phyloP scores from a whole-genome alignment of 1,140 invertebrate species.

The Frieseomelitta varia region DNA sequence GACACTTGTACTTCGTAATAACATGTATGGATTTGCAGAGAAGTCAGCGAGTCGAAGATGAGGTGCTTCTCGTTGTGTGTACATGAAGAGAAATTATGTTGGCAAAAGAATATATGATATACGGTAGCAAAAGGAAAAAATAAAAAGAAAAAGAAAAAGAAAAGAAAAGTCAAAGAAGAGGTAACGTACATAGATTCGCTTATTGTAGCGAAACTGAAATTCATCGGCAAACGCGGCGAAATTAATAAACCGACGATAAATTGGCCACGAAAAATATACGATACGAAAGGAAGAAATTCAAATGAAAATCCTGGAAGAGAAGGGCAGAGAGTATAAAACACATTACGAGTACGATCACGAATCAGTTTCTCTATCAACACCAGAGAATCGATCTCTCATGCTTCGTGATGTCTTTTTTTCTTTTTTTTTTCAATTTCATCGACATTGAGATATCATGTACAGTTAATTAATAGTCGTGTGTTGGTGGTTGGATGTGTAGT shows the following conservation, averaged over 20 bases:
- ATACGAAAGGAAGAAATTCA: neutral
- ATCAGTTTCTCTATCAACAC: conserved; percentile 16
- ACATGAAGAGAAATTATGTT: conserved; percentile 28
- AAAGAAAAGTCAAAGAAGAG: neutral
- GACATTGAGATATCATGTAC: conserved; percentile 26
- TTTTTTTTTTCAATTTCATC: neutral
- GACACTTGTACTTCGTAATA: conserved; percentile 17
- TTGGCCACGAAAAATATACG: conserved; percentile 27
- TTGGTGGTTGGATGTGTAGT: conserved; percentile 47
- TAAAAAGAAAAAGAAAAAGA: neutral
- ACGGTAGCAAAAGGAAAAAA: neutral
- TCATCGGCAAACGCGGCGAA: neutral
- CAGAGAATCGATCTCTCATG: conserved; percentile 53
- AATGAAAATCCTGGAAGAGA: conserved; percentile 42
- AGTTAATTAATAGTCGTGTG: conserved; percentile 37
- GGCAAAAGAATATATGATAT: conserved; percentile 31
- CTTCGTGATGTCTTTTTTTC: conserved; percentile 1
- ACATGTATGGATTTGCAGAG: conserved; percentile 26
- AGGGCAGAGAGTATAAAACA: conserved; percentile 35
- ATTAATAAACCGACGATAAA: conserved; percentile 13
- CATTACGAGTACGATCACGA: conserved; percentile 21
- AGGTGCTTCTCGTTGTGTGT: conserved; percentile 50
- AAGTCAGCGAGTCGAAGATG: conserved; percentile 43
- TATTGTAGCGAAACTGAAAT: neutral
- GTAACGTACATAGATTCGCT: neutral